Evolutionary conservation across 2,113 vertebrate species (phyloP), one percentile per base, ranked within the genome.

Genomic region (Ictalurus punctatus): DNA sequence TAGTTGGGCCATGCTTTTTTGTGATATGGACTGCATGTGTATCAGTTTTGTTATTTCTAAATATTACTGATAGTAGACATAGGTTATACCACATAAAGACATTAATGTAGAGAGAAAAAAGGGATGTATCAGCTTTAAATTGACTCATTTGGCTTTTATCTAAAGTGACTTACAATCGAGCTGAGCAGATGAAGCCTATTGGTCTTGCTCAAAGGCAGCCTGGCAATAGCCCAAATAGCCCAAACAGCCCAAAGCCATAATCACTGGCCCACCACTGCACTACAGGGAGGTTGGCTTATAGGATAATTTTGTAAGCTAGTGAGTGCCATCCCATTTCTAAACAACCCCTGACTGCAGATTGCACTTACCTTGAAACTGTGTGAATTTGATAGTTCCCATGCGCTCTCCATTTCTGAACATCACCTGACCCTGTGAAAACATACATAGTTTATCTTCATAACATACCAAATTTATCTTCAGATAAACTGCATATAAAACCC

Each of bases 321-420:
- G 78, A 56, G n/a, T 81, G n/a, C 19, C n/a, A 56, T 81, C 16
- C 52, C 5, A 12, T 13, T 83, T 83, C 79, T 21, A 81, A 81
- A 58, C 21, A 12, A 59, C 44, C 37, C 6, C 37, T 44, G 34
- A 63, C 21, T 86, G 27, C 48, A 85, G 54, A 48, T 30, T 54
- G 59, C n/a, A 90, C 93, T 81, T 97, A 99, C 98, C 98, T 99
- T 99, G 98, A 95, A 99, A 99, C 89, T 99, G 98, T 1, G 98
- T 98, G 95, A 99, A 99, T 95, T 98, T 99, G 93, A 99, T 99
- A 73, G 98, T 99, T 81, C 98, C 98, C 98, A 99, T 99, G 91
- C 98, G 96, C 93, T 99, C 98, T 91, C 98, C 98, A 27, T 99
- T 99, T 94, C 98, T 97, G 95, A 99, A 99, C 95, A 99, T 98